Percentiles rank a stretch among this genome's conserved stretches.
Conservation (phyloP, 2,888 invertebrate genomes). For the Neria commutata region DNA sequence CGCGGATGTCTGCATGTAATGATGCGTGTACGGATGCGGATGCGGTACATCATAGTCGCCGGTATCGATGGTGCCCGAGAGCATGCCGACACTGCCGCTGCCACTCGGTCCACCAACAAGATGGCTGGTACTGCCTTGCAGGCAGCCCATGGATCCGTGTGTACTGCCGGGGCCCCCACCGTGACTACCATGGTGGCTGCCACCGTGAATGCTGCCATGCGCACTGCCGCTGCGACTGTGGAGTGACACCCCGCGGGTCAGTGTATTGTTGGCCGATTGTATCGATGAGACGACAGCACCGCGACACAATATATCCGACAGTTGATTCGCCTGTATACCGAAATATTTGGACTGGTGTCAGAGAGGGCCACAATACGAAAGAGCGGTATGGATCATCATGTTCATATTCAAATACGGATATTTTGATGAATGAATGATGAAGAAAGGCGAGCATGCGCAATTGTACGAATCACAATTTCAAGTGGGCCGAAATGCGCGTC, state of each 20-base stretch:
- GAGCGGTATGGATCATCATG: neutral
- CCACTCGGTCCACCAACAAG: conserved; percentile 34
- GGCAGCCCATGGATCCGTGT: conserved; percentile 53
- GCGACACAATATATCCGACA: conserved; percentile 63
- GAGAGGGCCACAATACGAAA: neutral
- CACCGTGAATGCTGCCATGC: conserved; percentile 50
- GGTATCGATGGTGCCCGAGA: conserved; percentile 59
- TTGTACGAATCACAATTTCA: too few relatives aligned
- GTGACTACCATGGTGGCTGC: conserved; percentile 50
- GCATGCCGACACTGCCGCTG: conserved; percentile 57
- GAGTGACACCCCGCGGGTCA: conserved; percentile 61
- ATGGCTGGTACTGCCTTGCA: conserved; percentile 41
- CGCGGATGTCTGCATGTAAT: conserved; percentile 61
- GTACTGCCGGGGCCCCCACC: conserved; percentile 38
- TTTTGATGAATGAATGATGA: conserved; percentile 4
- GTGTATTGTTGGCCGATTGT: conserved; percentile 62
- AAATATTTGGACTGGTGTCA: conserved; percentile 59
- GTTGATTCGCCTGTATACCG: conserved; percentile 63
- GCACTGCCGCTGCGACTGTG: conserved; percentile 58
- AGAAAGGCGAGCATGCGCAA: neutral
- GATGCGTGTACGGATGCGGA: conserved; percentile 63
- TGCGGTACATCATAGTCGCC: conserved; percentile 63
- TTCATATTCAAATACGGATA: neutral
- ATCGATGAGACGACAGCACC: conserved; percentile 63
- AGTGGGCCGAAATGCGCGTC: too few relatives aligned